Evolutionary conservation across 2,888 invertebrate species (phyloP).

Genomic region (Pycnomerus fuliginosus): DNA sequence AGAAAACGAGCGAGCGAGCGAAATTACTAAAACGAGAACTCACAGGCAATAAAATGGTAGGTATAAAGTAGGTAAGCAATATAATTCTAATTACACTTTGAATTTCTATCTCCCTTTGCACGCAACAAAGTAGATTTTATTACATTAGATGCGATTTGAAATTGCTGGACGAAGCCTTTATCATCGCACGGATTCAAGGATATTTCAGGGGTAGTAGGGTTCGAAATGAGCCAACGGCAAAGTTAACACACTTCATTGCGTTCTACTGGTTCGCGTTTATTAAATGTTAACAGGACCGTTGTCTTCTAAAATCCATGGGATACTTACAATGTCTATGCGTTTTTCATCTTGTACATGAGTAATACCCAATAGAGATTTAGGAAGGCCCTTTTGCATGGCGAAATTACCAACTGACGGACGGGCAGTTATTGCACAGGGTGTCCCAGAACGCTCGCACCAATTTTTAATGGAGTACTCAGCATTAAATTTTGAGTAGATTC

Average conservation of each 20-base stretch:
- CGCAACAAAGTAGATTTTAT: constrained; percentile 10
- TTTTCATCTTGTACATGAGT: too few relatives aligned
- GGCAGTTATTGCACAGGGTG: too few relatives aligned
- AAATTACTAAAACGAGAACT: constrained; percentile 1
- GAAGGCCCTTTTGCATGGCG: too few relatives aligned
- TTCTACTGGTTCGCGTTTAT: constrained; percentile 36
- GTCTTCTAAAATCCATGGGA: too few relatives aligned
- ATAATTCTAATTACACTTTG: constrained; percentile 7
- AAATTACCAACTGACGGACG: too few relatives aligned
- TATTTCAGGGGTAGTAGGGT: constrained; percentile 12
- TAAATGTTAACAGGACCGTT: constrained; percentile 31
- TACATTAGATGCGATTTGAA: constrained; percentile 10
- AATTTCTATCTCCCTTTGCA: background rate
- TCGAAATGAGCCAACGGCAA: constrained; percentile 27
- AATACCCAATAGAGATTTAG: too few relatives aligned
- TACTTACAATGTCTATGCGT: too few relatives aligned
- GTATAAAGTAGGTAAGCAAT: too few relatives aligned
- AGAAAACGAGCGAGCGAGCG: too few relatives aligned
- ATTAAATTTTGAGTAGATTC: too few relatives aligned
- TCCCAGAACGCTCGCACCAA: too few relatives aligned
- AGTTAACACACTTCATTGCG: constrained; percentile 36
- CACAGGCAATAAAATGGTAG: constrained; percentile 1
- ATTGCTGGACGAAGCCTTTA: constrained; percentile 4
- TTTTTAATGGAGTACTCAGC: too few relatives aligned
- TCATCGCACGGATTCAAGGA: constrained; percentile 5